A percentile compares a stretch with the other conserved stretches of the same genome.
Evolutionary conservation across 1,140 invertebrate species (phyloP).

Genomic region (Chymomyza costata): DNA sequence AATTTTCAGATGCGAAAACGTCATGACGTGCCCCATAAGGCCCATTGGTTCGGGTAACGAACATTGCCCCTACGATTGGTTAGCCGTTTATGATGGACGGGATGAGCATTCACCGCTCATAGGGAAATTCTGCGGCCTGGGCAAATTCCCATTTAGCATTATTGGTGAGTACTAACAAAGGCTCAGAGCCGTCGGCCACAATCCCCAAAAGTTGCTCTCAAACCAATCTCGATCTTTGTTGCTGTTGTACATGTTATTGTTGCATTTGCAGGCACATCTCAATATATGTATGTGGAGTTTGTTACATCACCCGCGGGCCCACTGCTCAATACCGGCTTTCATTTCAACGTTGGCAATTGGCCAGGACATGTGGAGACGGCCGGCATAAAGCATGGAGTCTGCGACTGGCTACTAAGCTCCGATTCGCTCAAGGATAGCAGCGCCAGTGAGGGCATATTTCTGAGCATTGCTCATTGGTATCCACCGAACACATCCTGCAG

Average conservation of each 20-base stretch:
- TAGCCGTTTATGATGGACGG: constrained; percentile 92
- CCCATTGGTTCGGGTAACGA: constrained; percentile 90
- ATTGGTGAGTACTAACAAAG: constrained; percentile 78
- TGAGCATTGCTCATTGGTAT: constrained; percentile 94
- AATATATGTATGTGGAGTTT: constrained; percentile 93
- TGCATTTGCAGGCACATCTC: constrained; percentile 81
- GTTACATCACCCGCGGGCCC: constrained; percentile 92
- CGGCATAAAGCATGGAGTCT: constrained; percentile 88
- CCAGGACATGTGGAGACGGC: constrained; percentile 91
- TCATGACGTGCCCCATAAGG: constrained; percentile 95
- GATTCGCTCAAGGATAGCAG: constrained; percentile 84
- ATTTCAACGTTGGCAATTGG: constrained; percentile 95
- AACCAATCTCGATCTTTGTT: neutral
- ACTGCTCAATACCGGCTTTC: constrained; percentile 91
- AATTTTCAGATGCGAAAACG: constrained; percentile 85
- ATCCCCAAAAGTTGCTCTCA: constrained; percentile 9
- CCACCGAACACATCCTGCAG: constrained; percentile 93
- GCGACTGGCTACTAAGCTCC: constrained; percentile 90
- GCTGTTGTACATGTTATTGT: constrained; percentile 20
- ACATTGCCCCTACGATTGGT: constrained; percentile 93
- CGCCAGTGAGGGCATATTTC: constrained; percentile 89
- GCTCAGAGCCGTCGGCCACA: neutral
- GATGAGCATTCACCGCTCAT: constrained; percentile 90
- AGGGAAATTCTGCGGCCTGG: constrained; percentile 94
- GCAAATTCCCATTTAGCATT: constrained; percentile 94